Percentiles rank a stretch among this genome's conserved stretches.
Conservation (phyloP, 2,113 vertebrate genomes). For the Mus spicilegus region DNA sequence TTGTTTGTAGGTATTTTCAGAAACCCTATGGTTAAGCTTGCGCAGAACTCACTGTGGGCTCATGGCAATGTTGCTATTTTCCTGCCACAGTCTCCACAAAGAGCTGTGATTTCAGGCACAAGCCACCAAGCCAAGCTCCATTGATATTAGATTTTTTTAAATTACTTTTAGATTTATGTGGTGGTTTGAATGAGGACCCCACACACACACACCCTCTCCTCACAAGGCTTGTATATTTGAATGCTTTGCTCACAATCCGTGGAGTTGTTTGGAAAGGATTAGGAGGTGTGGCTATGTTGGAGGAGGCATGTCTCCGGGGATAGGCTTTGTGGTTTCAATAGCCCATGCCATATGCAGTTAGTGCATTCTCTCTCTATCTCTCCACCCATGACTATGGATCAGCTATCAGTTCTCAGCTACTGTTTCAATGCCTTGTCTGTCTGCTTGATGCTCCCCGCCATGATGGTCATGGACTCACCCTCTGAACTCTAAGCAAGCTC, state of each 20-base stretch:
- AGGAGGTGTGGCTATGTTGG: background rate
- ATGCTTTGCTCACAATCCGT: background rate
- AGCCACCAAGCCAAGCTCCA: background rate
- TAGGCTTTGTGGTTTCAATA: background rate
- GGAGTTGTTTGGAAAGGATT: background rate
- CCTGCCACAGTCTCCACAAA: background rate
- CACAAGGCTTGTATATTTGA: background rate
- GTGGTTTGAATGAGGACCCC: background rate
- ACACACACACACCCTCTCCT: too few species aligned
- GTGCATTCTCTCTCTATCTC: background rate
- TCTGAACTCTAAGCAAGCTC: background rate
- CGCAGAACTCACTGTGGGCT: background rate
- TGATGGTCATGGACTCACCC: background rate
- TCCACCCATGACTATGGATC: background rate
- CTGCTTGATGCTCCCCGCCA: background rate
- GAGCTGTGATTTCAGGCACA: background rate
- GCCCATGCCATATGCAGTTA: background rate
- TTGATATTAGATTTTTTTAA: background rate
- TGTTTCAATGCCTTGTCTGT: background rate
- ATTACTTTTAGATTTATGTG: background rate
- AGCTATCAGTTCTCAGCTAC: background rate
- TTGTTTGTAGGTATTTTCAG: background rate
- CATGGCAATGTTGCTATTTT: too few species aligned
- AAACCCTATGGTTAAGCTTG: background rate
- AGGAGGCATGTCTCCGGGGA: background rate